These are phyloP conservation scores for Dromococcyx pavoninus DNA, from an alignment of 2,797 vertebrate genomes.

Conservation along the genomic window DNA sequence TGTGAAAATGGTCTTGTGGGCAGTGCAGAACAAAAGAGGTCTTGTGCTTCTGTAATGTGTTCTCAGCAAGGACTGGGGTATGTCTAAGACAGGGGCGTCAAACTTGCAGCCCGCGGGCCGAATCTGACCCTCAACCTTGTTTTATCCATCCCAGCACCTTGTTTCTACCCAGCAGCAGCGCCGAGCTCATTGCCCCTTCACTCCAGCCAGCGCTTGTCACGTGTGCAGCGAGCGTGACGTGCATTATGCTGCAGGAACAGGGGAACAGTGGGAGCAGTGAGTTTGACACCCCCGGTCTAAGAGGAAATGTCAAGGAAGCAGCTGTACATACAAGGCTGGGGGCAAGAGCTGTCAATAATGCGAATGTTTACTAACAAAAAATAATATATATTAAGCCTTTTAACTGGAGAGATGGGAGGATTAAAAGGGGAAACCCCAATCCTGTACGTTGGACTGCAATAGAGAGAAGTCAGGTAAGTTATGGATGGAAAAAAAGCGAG, in stretches of 20 bases:
- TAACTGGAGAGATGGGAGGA: neutral
- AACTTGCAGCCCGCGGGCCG: too few relatives aligned
- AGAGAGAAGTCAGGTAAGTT: neutral
- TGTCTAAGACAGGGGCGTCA: neutral
- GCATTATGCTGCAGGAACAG: too few relatives aligned
- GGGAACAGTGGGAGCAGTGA: too few relatives aligned
- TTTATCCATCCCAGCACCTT: too few relatives aligned
- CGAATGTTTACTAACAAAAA: neutral
- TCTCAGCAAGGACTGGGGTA: neutral
- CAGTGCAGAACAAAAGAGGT: neutral
- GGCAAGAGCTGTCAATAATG: neutral
- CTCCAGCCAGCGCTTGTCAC: too few relatives aligned
- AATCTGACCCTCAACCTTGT: too few relatives aligned
- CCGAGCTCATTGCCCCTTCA: too few relatives aligned
- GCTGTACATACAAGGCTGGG: neutral
- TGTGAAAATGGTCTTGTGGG: neutral
- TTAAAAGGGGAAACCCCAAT: neutral
- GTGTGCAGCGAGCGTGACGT: too few relatives aligned
- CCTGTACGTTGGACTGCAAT: neutral
- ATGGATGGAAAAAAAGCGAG: neutral
- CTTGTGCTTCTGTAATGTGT: neutral
- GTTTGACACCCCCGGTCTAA: too few relatives aligned
- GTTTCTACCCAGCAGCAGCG: too few relatives aligned
- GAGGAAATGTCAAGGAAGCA: slow-evolving; percentile 16
- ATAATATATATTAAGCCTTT: neutral